Evolutionary conservation across 2,888 invertebrate genomes (phyloP).

Genomic region (Rotaria macrura): DNA sequence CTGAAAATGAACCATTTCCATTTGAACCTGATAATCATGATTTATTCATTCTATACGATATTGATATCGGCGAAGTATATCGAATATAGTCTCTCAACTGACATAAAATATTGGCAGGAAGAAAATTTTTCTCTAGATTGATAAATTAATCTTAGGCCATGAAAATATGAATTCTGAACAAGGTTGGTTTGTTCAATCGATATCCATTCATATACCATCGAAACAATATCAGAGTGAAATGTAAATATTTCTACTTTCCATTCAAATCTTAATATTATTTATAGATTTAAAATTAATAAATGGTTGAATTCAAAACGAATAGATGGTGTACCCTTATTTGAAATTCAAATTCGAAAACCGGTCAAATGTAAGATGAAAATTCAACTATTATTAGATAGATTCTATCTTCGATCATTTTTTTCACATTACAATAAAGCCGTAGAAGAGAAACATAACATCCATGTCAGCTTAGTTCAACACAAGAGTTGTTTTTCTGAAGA

Average conservation of each 20-base stretch:
- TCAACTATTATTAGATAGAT: no score
- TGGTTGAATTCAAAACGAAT: conserved; percentile 9
- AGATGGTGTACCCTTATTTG: neutral
- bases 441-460: no score
- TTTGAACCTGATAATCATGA: neutral
- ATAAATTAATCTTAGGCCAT: neutral
- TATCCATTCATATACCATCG: neutral
- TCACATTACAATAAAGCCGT: no score
- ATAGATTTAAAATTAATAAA: neutral
- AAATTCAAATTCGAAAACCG: neutral
- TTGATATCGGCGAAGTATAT: neutral
- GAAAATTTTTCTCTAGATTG: neutral
- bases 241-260: neutral
- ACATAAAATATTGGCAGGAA: no score
- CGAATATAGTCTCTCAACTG: no score
- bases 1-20: neutral
- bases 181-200: neutral
- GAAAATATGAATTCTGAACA: neutral
- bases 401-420: no score
- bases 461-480: no score
- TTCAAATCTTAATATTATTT: no score
- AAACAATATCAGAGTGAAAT: conserved; percentile 6
- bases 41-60: neutral
- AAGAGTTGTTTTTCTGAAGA: no score
- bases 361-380: neutral